Base-by-base conservation (phyloP, 2,797 vertebrate species). In the Falco berigora region DNA sequence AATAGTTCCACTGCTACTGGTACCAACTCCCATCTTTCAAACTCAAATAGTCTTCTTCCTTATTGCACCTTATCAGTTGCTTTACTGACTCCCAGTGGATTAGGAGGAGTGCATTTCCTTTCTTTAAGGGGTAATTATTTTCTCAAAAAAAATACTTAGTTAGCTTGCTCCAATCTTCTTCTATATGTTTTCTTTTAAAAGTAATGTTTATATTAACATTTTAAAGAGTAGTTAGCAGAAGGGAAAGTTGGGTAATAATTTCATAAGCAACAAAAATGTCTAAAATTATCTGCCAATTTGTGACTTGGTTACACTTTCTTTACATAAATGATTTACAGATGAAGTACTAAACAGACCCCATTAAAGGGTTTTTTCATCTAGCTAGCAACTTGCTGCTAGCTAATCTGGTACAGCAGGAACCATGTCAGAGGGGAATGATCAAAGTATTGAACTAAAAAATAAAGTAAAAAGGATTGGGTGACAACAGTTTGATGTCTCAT, bases 401-500 rank as follows among this genome's bases (percentile, higher is more conserved):
- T 96, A 95, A 93, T 96, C 83, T 95, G 61, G 88, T 95, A 92
- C 94, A 96, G 94, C 92, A 94, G 95, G 92, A 96, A 85, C 68
- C 77, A 89, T 96, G 93, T 96, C 92, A 95, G 84, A 89, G 84
- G 80, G 71, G 81, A 95, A 95, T 94, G 94, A 97, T 97, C 96
- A 97, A 97, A 96, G 96, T 78, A 61, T 72, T 92, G 68, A 94
- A 93, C 91, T 92, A 58, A 91, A 95, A 96, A 96, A 86, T 91
- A 94, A 95, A 94, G 61, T 72, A 91, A 68, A 95, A 96, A 90
- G 75, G 78, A 96, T 88, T 78, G 94, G 89, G 94, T 96, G 95
- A 96, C 96, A 97, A 94, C 96, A 92, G 94, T 95, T 97, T 97
- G 94, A 96, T 94, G 96, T 81, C 87, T 97, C 71, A 94, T 11